Evolutionary conservation across 2,113 vertebrate genomes (phyloP).

Genomic region (Pagrus major): DNA sequence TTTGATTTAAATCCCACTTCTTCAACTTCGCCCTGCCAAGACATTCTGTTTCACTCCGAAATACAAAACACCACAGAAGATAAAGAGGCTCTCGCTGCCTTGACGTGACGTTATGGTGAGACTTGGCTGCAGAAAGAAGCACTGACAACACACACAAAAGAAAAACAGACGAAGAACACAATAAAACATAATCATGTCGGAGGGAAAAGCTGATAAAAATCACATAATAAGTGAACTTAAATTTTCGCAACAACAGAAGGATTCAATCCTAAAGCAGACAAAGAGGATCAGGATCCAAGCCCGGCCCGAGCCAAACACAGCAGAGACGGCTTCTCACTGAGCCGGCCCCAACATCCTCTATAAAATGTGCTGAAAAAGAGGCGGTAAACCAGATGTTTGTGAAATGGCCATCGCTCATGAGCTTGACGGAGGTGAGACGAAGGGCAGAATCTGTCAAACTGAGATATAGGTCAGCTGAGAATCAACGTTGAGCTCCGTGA

Average conservation of each 20-base stretch:
- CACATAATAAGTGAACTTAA: neutral
- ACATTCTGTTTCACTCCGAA: neutral
- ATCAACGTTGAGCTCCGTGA: neutral
- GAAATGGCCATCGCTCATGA: neutral
- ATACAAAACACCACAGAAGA: neutral
- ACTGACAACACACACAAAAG: neutral
- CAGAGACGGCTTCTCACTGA: neutral
- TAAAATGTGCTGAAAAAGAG: conserved; percentile 13
- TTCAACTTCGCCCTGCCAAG: neutral
- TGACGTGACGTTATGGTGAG: neutral
- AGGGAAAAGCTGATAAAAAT: neutral
- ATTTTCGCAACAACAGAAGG: neutral
- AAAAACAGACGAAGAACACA: neutral
- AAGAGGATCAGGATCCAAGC: neutral
- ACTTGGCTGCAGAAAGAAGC: neutral
- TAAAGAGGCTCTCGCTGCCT: neutral
- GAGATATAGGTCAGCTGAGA: conserved; percentile 1
- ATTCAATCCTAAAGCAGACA: conserved; percentile 14
- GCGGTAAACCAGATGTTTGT: conserved; percentile 1
- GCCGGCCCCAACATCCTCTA: neutral
- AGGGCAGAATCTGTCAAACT: neutral
- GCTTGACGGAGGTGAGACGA: conserved; percentile 13
- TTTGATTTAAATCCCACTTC: neutral
- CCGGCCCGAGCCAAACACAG: conserved; percentile 11
- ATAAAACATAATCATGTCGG: neutral